phyloP scores from a whole-genome alignment of 2,888 invertebrate species.

The Odiellus spinosus region DNA sequence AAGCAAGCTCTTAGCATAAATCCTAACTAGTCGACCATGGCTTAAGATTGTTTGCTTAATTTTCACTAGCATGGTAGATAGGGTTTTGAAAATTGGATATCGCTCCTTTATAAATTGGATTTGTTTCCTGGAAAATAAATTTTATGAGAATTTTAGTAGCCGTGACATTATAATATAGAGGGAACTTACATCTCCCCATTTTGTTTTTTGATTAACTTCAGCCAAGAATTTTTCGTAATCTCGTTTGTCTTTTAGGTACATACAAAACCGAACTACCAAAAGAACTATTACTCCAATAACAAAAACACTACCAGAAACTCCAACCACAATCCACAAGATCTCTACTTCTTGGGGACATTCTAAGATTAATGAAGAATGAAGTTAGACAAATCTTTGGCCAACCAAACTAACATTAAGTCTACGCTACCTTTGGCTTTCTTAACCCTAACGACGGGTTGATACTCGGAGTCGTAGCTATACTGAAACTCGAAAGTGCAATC shows the following conservation, averaged over 20 bases:
- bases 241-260: conserved; percentile 16
- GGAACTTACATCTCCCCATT: conserved; percentile 13
- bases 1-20: no score
- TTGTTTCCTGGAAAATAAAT: conserved; percentile 11
- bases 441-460: conserved; percentile 21
- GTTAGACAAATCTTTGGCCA: neutral
- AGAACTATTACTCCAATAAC: conserved; percentile 15
- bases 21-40: no score
- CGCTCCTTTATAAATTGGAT: conserved; percentile 14
- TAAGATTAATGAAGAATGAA: neutral
- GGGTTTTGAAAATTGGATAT: conserved; percentile 14
- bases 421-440: conserved; percentile 7
- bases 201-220: conserved; percentile 13
- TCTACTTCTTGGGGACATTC: conserved; percentile 14
- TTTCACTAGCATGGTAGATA: conserved; percentile 4
- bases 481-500: conserved; percentile 79
- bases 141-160: no score
- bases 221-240: conserved; percentile 11
- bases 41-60: no score
- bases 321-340: conserved; percentile 11
- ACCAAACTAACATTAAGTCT: neutral
- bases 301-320: conserved; percentile 13
- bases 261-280: conserved; percentile 9
- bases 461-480: conserved; percentile 44
- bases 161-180: no score